A percentile compares a stretch with the other conserved stretches of the same genome.
phyloP scores from a whole-genome alignment of 1,140 invertebrate species.

The Pogonomyrmex californicus region DNA sequence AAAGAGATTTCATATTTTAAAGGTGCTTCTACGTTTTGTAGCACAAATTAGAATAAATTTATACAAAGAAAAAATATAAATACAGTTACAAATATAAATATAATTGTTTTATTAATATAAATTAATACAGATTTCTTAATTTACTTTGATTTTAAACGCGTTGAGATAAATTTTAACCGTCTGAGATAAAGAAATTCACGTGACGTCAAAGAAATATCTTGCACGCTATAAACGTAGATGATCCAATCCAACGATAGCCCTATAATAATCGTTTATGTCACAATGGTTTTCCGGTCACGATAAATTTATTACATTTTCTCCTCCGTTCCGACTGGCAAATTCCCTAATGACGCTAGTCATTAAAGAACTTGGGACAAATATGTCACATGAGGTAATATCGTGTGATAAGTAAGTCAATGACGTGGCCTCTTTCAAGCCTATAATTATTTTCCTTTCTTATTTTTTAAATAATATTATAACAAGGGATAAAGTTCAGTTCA shows the following conservation, averaged over 20 bases:
- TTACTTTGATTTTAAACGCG: not conserved
- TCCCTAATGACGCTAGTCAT: conserved; percentile 30
- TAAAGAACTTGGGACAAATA: conserved; percentile 22
- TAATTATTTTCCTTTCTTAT: not conserved
- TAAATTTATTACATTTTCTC: conserved; percentile 14
- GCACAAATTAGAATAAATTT: not conserved
- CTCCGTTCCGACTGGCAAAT: conserved; percentile 5
- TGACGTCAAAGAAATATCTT: not conserved
- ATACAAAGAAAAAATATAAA: not conserved
- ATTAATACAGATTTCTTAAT: not conserved
- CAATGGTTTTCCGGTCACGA: conserved; percentile 68
- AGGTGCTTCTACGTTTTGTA: not conserved
- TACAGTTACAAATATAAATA: not conserved
- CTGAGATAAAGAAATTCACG: not conserved
- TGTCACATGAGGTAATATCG: not conserved
- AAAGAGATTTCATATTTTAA: not conserved
- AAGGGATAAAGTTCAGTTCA: not conserved
- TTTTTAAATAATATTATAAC: not conserved
- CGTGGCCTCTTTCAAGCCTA: not conserved
- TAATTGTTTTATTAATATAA: too few relatives aligned
- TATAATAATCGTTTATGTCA: conserved; percentile 46
- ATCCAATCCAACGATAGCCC: conserved; percentile 4
- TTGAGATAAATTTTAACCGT: not conserved
- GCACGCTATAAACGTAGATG: conserved; percentile 51
- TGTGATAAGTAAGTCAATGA: conserved; percentile 6